Evolutionary conservation across 2,888 invertebrate species (phyloP).

Genomic region (Linnaemya vulpina): DNA sequence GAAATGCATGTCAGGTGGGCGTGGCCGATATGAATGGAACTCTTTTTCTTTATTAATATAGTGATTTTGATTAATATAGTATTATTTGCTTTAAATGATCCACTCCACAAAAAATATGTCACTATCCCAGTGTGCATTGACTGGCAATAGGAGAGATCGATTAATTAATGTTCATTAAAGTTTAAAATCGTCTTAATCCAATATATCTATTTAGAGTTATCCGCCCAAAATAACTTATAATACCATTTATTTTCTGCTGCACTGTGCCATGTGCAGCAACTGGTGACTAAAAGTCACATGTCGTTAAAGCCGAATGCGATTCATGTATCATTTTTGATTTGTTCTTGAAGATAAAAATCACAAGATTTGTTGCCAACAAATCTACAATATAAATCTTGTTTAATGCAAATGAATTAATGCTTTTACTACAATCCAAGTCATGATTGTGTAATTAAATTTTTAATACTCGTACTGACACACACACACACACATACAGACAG

Average conservation of each 20-base stretch:
- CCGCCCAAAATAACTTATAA: not conserved
- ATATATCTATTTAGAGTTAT: no score
- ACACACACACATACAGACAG: no score
- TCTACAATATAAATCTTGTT: constrained; percentile 41
- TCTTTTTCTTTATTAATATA: no score
- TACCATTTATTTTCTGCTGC: not conserved
- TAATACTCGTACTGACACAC: no score
- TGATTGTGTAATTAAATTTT: constrained; percentile 43
- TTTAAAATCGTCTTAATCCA: not conserved
- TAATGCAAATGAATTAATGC: constrained; percentile 12
- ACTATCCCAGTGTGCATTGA: no score
- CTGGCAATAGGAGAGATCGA: no score
- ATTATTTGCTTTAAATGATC: no score
- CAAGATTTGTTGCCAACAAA: constrained; percentile 35
- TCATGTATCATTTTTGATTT: constrained; percentile 34
- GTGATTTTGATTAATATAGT: no score
- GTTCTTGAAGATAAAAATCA: constrained; percentile 40
- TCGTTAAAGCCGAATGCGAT: not conserved
- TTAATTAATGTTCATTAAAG: no score
- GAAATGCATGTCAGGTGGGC: no score
- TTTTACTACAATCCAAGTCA: constrained; percentile 22
- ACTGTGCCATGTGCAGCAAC: not conserved
- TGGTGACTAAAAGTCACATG: constrained; percentile 8
- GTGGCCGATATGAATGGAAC: no score
- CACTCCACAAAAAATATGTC: no score